phyloP scores from a whole-genome alignment of 30 jellyfish, hydroid and myxozoan species.

The Nemopilema nomurai region DNA sequence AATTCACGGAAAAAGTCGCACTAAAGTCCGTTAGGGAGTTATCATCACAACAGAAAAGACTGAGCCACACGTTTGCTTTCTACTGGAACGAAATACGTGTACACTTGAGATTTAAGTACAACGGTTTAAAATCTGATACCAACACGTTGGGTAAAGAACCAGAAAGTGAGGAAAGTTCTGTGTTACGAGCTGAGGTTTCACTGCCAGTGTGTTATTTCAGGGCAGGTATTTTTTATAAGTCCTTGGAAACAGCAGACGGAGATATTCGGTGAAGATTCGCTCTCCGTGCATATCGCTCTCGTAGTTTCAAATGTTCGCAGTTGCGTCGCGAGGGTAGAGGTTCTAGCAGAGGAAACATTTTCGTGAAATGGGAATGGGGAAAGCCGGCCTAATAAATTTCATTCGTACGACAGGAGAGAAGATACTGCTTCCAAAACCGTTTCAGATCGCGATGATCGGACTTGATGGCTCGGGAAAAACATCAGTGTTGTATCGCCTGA shows the following conservation, averaged over 20 bases:
- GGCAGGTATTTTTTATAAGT: background rate
- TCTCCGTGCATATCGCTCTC: background rate
- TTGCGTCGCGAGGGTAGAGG: background rate
- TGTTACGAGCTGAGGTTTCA: background rate
- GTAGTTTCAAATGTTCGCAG: background rate
- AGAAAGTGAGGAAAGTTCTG: background rate
- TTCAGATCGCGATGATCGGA: slow-evolving; percentile 85
- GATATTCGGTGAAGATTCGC: background rate
- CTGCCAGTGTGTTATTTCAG: background rate
- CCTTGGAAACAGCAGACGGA: background rate
- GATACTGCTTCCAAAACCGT: slow-evolving; percentile 57
- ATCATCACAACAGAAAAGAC: background rate
- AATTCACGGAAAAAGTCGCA: background rate
- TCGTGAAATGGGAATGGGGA: slow-evolving; percentile 66
- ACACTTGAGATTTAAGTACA: background rate
- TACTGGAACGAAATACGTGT: background rate
- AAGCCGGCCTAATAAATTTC: slow-evolving; percentile 53
- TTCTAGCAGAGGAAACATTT: background rate
- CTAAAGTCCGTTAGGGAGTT: background rate
- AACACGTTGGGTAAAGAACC: background rate
- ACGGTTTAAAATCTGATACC: background rate
- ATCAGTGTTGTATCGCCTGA: slow-evolving; percentile 77
- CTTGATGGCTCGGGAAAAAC: slow-evolving; percentile 91
- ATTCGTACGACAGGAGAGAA: slow-evolving; percentile 70
- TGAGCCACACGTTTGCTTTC: background rate